Conservation (phyloP, 2,888 invertebrate species). For the Myopa testacea region DNA sequence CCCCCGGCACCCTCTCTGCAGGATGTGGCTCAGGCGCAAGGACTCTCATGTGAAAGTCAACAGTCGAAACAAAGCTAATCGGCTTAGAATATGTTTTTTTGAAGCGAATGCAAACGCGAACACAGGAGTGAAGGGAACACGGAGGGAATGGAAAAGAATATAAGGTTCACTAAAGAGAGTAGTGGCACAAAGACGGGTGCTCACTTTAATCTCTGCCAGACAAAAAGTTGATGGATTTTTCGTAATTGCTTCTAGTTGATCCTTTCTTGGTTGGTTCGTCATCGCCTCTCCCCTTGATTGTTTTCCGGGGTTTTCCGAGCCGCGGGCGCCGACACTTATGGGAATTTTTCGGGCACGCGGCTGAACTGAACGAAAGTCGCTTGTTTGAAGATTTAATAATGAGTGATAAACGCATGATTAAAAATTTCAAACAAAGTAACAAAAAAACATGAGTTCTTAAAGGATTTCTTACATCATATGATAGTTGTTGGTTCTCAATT, state of each 20-base stretch:
- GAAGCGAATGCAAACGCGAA: constrained; percentile 17
- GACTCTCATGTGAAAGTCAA: constrained; percentile 62
- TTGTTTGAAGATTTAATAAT: constrained; percentile 8
- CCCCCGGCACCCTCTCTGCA: constrained; percentile 20
- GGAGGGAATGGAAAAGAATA: neutral
- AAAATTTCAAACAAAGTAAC: neutral
- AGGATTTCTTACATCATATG: neutral
- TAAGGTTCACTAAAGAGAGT: too few relatives aligned
- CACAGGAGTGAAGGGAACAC: too few relatives aligned
- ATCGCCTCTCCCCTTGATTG: constrained; percentile 20
- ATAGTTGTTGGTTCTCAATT: neutral
- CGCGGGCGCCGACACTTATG: constrained; percentile 46
- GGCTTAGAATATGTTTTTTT: constrained; percentile 55
- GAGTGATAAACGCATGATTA: neutral
- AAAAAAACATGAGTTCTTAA: too few relatives aligned
- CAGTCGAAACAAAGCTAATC: constrained; percentile 61
- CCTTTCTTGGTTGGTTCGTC: neutral
- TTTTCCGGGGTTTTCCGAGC: constrained; percentile 32
- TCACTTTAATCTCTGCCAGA: constrained; percentile 21
- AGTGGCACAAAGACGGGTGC: neutral
- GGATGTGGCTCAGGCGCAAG: constrained; percentile 4
- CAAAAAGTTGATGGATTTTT: constrained; percentile 46
- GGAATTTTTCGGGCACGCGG: constrained; percentile 46
- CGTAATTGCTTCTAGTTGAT: constrained; percentile 62
- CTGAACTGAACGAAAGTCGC: constrained; percentile 36